Base-by-base conservation (phyloP, 2,797 vertebrate species). In the Threskiornis aethiopicus region DNA sequence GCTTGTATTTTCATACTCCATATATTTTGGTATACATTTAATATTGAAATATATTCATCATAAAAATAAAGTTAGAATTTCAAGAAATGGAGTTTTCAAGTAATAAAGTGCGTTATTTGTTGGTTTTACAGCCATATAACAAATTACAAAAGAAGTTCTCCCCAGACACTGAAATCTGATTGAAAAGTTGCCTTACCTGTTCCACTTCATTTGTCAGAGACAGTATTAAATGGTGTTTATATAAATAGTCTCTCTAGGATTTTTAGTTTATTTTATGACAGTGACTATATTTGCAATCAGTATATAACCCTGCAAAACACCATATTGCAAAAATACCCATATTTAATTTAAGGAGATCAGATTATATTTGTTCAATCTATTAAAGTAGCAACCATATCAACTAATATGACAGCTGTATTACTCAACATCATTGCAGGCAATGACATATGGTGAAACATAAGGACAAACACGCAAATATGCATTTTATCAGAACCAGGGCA, bases 401-500 rank as follows among this genome's bases (percentile, higher is more conserved):
- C 29, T 81, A 73, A 81, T 70, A 42, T 82, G 91, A 90, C 77
- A 96, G 55, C 37, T 87, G n/a, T 51, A 89, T 94, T 94, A 81
- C 92, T 95, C 81, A 69, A 25, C 66, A 37, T 89, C 84, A 83
- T 94, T 81, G 73, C 39, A 93, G 57, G 84, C 47, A 86, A 67
- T 85, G 87, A 81, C 92, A 93, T 91, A 93, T 83, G 84, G 90
- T 77, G 55, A 42, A 96, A 46, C 82, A 94, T 71, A 86, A 96
- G 76, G 84, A 66, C 71, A 85, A 87, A 85, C 19, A 88, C n/a
- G 47, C 47, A 93, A 93, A 80, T 79, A 39, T 3, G 25, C 39
- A 52, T 96, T 94, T 85, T 81, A 66, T 72, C 31, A 61, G 90
- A 93, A 67, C 15, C 55, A 81, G 54, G 33, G 8, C 54, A 61